Base-by-base conservation (phyloP, 2,113 vertebrate genomes). In the Bubo scandiacus region DNA sequence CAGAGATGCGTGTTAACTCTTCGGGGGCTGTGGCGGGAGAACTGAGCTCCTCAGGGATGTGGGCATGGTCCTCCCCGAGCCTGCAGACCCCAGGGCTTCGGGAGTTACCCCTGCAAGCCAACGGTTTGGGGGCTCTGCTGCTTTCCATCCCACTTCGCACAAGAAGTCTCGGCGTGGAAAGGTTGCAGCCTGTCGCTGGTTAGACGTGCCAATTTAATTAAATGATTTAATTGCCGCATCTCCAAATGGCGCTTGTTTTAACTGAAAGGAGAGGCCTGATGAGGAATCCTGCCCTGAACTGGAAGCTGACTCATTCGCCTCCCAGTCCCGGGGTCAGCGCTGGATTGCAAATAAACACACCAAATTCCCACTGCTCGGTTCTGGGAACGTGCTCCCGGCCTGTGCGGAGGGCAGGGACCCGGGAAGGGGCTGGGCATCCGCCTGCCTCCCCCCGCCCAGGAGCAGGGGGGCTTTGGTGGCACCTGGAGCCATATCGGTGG, bases 231-330 rank as follows among this genome's bases (percentile, higher is more conserved):
- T 51, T 32, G 59, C 65, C 0, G 2, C 61, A 13, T 27, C 78
- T 66, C 81, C 42, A 25, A 84, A 58, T 2, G 47, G 51, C 1
- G 29, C 47, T 58, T 3, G 34, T 52, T 61, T 61, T 20, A 74
- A 38, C 42, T 3, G 15, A 38, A 21, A 77, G 58, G 79, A 62
- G 81, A 84, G 75, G 86, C 38, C 70, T 27, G 65, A 7, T 12
- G 90, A 91, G 73, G 90, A 78, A 73, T 77, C 83, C 91, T 95
- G 86, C 65, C 73, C 89, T 34, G 81, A 15, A n/a, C 92, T 93
- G 79, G 79, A 47, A 87, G 89, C 84, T 94, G 89, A 92, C 84
- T 96, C 94, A 92, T 86, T 75, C 73, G 38, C 73, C 83, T 95
- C 57, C 5, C 47, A 49, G 89, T 49, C 23, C 40, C 7, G 0